Percentiles rank a stretch among this genome's conserved stretches.
These are phyloP conservation scores for Lipophrys pholis DNA, from an alignment of 2,113 vertebrate species.

Conservation along the genomic window DNA sequence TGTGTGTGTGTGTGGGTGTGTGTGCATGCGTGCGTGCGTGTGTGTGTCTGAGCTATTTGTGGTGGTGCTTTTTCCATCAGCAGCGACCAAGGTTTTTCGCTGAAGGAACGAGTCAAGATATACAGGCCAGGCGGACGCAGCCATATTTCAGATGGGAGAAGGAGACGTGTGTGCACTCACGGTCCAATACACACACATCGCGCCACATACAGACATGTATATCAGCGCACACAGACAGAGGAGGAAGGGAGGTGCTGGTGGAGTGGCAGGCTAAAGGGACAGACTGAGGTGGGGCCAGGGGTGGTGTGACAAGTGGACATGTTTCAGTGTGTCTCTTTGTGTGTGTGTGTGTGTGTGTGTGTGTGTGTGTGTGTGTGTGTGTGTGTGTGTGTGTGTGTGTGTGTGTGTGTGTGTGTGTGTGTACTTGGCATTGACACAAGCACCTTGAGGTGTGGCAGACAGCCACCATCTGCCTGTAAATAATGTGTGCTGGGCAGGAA, in stretches of 20 bases:
- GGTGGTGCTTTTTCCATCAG: constrained; percentile 63
- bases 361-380: constrained; percentile 14
- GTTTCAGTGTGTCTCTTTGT: constrained; percentile 33
- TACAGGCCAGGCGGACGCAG: constrained; percentile 61
- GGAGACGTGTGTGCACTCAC: constrained; percentile 50
- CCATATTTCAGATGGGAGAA: constrained; percentile 71
- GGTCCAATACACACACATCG: constrained; percentile 49
- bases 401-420: neutral
- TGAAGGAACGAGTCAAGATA: constrained; percentile 66
- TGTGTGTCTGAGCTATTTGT: constrained; percentile 64
- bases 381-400: constrained; percentile 25
- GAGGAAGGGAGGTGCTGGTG: constrained; percentile 44
- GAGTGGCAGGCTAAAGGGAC: constrained; percentile 63
- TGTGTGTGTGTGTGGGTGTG: too few species aligned
- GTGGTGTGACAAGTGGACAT: constrained; percentile 73
- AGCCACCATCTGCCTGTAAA: constrained; percentile 77
- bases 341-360: constrained; percentile 25
- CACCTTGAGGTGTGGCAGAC: constrained; percentile 78
- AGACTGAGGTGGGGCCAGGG: constrained; percentile 65
- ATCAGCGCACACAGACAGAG: constrained; percentile 31
- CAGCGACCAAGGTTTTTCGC: constrained; percentile 69
- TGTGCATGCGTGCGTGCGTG: too few species aligned
- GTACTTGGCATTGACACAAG: constrained; percentile 65
- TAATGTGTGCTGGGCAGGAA: constrained; percentile 70
- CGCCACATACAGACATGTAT: constrained; percentile 41